A percentile compares a stretch with the other conserved stretches of the same genome.
Conservation (phyloP, 2,888 invertebrate species). For the Seladonia tumulorum region DNA sequence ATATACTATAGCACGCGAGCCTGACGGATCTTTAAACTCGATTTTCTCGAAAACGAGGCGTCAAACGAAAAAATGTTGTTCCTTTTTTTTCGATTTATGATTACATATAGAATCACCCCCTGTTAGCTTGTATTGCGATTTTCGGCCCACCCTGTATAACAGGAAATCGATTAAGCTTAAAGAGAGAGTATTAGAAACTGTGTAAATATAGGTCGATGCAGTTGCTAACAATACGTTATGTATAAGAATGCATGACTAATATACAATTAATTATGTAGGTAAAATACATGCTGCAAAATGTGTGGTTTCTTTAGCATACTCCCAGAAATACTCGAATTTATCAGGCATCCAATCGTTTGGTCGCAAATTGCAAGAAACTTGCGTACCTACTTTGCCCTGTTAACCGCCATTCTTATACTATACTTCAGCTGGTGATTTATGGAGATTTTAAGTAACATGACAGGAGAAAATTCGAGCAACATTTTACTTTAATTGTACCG, state of each 20-base stretch:
- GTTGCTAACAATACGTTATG: neutral
- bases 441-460: neutral
- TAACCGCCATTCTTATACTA: neutral
- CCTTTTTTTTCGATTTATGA: too few relatives aligned
- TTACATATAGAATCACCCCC: too few relatives aligned
- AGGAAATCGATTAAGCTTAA: too few relatives aligned
- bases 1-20: too few relatives aligned
- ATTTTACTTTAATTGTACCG: constrained; percentile 11
- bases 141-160: too few relatives aligned
- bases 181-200: neutral
- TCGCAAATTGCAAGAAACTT: neutral
- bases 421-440: neutral
- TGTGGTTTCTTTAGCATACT: neutral
- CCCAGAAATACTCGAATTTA: neutral
- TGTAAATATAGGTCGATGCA: neutral
- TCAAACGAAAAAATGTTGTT: too few relatives aligned
- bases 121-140: too few relatives aligned
- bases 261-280: neutral
- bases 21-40: too few relatives aligned
- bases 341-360: neutral
- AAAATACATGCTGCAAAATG: neutral
- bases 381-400: neutral
- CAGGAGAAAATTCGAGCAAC: neutral
- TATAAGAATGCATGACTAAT: neutral
- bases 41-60: too few relatives aligned